Base-by-base conservation (phyloP, 2,797 vertebrate genomes). In the Peromyscus attwateri region DNA sequence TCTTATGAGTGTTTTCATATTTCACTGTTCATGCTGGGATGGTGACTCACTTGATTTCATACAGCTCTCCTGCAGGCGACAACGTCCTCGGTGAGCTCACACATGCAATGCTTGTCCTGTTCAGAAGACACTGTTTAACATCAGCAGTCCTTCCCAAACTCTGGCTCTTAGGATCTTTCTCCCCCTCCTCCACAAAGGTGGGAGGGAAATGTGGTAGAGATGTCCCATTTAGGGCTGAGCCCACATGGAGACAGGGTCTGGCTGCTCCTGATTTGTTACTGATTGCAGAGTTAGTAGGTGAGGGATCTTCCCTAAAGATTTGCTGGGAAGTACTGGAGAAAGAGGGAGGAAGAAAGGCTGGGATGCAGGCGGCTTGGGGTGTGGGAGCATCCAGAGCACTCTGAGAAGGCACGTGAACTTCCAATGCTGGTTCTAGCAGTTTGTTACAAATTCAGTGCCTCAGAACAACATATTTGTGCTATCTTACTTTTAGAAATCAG, bases 81-180 rank as follows among this genome's bases (percentile, higher is more conserved):
- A 12, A 1, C 16, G 31, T 52, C 49, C 25, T 27, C 49, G 6
- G 25, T 31, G 68, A 31, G 25, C 9, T 3, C 4, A 6, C 27
- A 1, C 13, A 49, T 13, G 25, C 16, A 29, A 31, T 4, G 10
- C 3, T 11, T 40, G 17, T 21, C 0, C 1, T 37, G 27, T 43
- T 5, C n/a, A 40, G n/a, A 73, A 57, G 85, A 73, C 49, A 17
- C 2, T 16, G 1, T 37, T 4, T 57, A 16, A n/a, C 31, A n/a
- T 43, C 23, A 29, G 25, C 16, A 8, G 85, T 31, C 5, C n/a
- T 57, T 29, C 49, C 49, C 70, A 60, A 31, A 27, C 10, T 29
- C n/a, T 0, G 14, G 1, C 49, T 4, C 70, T 57, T 52, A 31
- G 34, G 17, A 3, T 7, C 25, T 43, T 23, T 73, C n/a, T 57